A percentile compares a stretch with the other conserved stretches of the same genome.
Evolutionary conservation across 2,797 vertebrate species (phyloP).

Genomic region (Morelia viridis): DNA sequence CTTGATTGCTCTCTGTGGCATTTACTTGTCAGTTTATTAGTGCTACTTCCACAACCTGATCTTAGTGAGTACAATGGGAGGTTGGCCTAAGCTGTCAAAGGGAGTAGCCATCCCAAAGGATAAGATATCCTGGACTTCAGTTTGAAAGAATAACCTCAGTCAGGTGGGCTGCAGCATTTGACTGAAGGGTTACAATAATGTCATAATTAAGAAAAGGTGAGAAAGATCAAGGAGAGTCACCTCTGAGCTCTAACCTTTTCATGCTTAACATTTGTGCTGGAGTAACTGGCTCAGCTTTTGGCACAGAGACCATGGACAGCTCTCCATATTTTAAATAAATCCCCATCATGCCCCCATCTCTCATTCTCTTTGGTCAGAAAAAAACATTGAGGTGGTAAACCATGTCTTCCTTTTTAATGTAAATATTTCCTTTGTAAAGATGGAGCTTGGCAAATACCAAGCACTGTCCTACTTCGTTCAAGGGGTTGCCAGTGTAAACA

Average conservation of each 20-base stretch:
- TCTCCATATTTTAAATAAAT: not conserved
- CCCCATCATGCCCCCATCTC: not conserved
- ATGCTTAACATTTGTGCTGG: not conserved
- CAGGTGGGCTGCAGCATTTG: not conserved
- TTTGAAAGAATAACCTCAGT: slow-evolving; percentile 8
- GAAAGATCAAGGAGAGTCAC: not conserved
- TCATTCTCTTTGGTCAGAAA: not conserved
- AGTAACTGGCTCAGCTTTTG: not conserved
- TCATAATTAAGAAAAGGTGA: slow-evolving; percentile 4
- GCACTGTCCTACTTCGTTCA: not conserved
- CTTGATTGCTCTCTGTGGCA: slow-evolving; percentile 29
- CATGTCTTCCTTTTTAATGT: not conserved
- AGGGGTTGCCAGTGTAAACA: not conserved
- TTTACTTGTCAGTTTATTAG: slow-evolving; percentile 33
- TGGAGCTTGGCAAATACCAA: not conserved
- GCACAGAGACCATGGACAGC: not conserved
- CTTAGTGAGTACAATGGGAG: slow-evolving; percentile 27
- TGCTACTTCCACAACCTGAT: slow-evolving; percentile 26
- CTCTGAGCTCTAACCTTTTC: not conserved
- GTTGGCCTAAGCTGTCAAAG: slow-evolving; percentile 12
- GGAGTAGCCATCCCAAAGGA: not conserved
- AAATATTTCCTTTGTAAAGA: not conserved
- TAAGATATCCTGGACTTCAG: not conserved
- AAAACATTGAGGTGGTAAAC: not conserved
- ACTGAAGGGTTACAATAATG: not conserved